Base-by-base conservation (phyloP, 2,888 invertebrate species). In the Torymus aiolomorphi region DNA sequence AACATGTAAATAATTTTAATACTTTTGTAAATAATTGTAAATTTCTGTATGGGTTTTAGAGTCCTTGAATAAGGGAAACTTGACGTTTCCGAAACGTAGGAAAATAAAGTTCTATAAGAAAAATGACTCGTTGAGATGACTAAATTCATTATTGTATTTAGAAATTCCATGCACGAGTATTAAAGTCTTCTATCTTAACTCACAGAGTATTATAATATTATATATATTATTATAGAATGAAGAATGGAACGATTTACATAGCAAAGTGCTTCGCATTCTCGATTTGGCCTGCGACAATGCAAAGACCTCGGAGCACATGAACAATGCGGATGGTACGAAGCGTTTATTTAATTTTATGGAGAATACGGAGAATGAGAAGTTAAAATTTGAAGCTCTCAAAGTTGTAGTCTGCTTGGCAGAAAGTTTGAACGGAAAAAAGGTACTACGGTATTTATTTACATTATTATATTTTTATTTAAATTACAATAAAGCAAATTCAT, bases 221-320 rank as follows among this genome's bases (percentile, higher is more conserved):
- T 65, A 59, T 67, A 62, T 49, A 11, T 63, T n/a, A 18, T 52
- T 73, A n/a, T n/a, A 89, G 89, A 83, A 84, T 51, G 80, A 83
- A 0, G 85, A 88, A 16, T 87, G 84, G 82, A 54, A 72, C 13
- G 86, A 88, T 79, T 75, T 88, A 10, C 87, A 87, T 72, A 16
- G 78, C 0, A 82, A 85, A 59, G 84, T 84, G 12, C 79, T 89
- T 42, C 79, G 70, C 42, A 76, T 86, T 13, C 75, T 89, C 3
- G 12, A 66, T 2, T 70, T 84, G 13, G 84, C 86, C 0, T 83
- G 84, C 51, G 84, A 86, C 54, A 88, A 87, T 84, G 49, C 74
- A 11, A 81, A 70, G 31, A 86, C 87, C 0, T 82, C 82, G 0
- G 86, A 88, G n/a, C 65, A 81, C 4, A 71, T 88, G 49, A 74